Percentiles rank a stretch among this genome's conserved stretches.
These are phyloP conservation scores for Lepus timidus DNA, from an alignment of 2,113 vertebrate genomes.

Conservation along the genomic window DNA sequence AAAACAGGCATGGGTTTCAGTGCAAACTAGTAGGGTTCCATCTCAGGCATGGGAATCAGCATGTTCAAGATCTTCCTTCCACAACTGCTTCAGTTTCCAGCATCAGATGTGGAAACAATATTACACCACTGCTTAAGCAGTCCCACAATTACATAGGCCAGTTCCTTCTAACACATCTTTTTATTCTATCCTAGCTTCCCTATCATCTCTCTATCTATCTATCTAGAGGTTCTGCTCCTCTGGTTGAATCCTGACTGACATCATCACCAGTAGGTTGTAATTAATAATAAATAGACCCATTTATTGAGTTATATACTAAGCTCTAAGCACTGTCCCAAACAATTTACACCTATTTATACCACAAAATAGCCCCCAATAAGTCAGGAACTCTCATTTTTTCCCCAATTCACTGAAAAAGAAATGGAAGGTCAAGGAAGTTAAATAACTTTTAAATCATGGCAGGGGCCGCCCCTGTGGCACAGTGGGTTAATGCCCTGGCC, in stretches of 20 bases:
- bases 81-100: neutral
- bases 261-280: neutral
- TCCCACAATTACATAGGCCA: neutral
- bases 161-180: neutral
- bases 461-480: too few relatives aligned
- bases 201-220: neutral
- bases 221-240: neutral
- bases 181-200: neutral
- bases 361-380: fast-evolving
- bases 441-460: neutral
- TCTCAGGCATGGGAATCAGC: neutral
- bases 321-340: neutral
- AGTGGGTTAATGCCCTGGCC: too few relatives aligned
- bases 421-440: neutral
- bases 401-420: neutral
- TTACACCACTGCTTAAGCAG: neutral
- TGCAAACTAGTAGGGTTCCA: too few relatives aligned
- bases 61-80: neutral
- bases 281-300: neutral
- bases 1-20: neutral
- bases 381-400: neutral
- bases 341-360: neutral
- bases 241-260: neutral
- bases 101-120: neutral
- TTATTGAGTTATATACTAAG: neutral